Conservation (phyloP, 2,888 invertebrate species). For the Apotomis turbidana region DNA sequence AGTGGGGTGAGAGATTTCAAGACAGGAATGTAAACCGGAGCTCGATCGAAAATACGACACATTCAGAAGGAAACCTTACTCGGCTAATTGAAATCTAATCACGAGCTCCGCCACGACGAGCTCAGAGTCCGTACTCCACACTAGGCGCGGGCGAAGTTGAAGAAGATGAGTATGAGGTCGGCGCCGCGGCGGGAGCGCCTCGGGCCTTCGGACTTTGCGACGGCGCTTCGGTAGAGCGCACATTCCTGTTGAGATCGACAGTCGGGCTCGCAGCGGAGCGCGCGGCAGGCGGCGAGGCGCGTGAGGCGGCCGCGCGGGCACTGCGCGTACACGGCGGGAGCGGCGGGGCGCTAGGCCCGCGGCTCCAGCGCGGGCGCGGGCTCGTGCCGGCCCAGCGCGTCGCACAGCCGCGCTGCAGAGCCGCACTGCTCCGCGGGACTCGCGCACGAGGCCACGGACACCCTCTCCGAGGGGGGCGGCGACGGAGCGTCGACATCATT, state of each 20-base stretch:
- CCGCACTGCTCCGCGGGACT: slow-evolving; percentile 50
- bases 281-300: slow-evolving; percentile 44
- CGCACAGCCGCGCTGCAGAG: slow-evolving; percentile 36
- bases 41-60: slow-evolving; percentile 44
- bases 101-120: slow-evolving; percentile 7
- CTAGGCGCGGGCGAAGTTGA: slow-evolving; percentile 44
- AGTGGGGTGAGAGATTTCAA: slow-evolving; percentile 23
- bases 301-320: slow-evolving; percentile 26
- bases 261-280: slow-evolving; percentile 44
- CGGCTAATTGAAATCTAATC: slow-evolving; percentile 21
- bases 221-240: slow-evolving; percentile 44
- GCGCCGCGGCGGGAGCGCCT: slow-evolving; percentile 19
- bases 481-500: slow-evolving; percentile 82
- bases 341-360: slow-evolving; percentile 38
- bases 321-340: slow-evolving; percentile 37
- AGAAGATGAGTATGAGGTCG: slow-evolving; percentile 47
- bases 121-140: slow-evolving; percentile 35
- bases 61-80: slow-evolving; percentile 26
- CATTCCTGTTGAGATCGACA: slow-evolving; percentile 54
- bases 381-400: slow-evolving; percentile 40
- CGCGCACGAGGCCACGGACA: slow-evolving; percentile 62
- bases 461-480: slow-evolving; percentile 70
- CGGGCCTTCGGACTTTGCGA: slow-evolving; percentile 24
- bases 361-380: slow-evolving; percentile 42
- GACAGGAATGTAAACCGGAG: slow-evolving; percentile 41